phyloP scores from a whole-genome alignment of 1,140 invertebrate genomes.

The Gryon sp. region DNA sequence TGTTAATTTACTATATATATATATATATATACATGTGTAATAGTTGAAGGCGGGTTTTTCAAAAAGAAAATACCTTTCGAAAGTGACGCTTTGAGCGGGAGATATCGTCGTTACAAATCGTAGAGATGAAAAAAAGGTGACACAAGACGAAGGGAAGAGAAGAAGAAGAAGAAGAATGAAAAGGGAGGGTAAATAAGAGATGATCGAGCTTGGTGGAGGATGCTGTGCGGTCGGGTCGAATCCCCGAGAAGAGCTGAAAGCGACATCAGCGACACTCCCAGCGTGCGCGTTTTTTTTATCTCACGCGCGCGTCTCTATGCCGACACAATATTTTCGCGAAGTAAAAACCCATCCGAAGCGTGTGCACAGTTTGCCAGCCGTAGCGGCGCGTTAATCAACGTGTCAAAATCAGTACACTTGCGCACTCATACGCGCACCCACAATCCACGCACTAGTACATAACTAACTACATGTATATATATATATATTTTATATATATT shows the following conservation, averaged over 20 bases:
- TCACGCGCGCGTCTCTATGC: slow-evolving; percentile 43
- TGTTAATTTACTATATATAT: no score
- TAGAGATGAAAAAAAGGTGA: not conserved
- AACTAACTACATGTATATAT: no score
- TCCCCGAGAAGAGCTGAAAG: slow-evolving; percentile 44
- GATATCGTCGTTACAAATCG: no score
- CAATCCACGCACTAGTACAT: slow-evolving; percentile 1
- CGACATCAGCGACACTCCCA: slow-evolving; percentile 65
- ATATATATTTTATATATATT: no score
- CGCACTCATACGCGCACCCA: slow-evolving; percentile 19
- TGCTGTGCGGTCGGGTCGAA: slow-evolving; percentile 17
- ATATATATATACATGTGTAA: no score
- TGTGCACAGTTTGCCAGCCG: slow-evolving; percentile 34
- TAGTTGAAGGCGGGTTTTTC: slow-evolving; percentile 11
- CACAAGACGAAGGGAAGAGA: not conserved
- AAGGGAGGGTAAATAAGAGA: no score
- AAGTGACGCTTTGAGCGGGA: not conserved
- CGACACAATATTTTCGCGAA: no score
- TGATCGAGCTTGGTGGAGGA: not conserved
- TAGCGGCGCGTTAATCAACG: slow-evolving; percentile 57
- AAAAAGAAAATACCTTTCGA: slow-evolving; percentile 10
- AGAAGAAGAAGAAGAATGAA: not conserved
- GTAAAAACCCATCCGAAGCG: slow-evolving; percentile 32
- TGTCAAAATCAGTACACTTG: slow-evolving; percentile 62
- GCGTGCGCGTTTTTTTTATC: slow-evolving; percentile 28